Base-by-base conservation (phyloP, 1,140 invertebrate species). In the Stratiolaelaps scimitus region DNA sequence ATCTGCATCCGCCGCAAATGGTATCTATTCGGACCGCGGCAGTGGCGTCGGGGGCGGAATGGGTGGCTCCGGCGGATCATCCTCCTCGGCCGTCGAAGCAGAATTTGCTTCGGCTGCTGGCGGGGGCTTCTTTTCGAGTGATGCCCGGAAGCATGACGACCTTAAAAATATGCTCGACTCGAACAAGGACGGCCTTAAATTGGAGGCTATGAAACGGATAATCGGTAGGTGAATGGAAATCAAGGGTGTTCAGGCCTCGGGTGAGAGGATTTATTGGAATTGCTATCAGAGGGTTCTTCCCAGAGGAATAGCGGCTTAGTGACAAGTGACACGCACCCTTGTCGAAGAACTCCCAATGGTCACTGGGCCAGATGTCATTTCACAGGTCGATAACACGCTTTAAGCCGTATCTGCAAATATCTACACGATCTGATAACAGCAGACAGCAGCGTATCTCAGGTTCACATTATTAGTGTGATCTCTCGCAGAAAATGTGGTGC, bases 191-290 rank as follows among this genome's bases (percentile, higher is more conserved):
- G 89, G 87, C 29, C 78, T 94, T 2, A 98, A 98, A 75, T 75
- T 99, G 68, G 96, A 99, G 78, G 95, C 96, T 17, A 99, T 99
- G 96, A 98, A 98, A 76, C 81, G 94, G 71, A 97, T 99, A 65
- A 97, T 98, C 76, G 91, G 91, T 71, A 87, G 88, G 80, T 78
- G 74, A 73, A 10, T 43, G 60, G 17, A 19, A 53, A 46, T 43
- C 19, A 48, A 23, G 19, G 19, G 4, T 20, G 7, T 44, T 67
- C 67, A 40, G 2, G 65, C 29, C n/a, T 23, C 29, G 30, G n/a
- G 48, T 48, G 15, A 26, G 47, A 7, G 7, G 47, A 48, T 4
- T 28, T 6, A 48, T 4, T 15, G 4, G 15, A 48, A 48, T 20
- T 6, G 47, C 4, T 48, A 23, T 15, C 47, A 20, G 47, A 4